Base-by-base conservation (phyloP, 2,797 vertebrate species). In the Borostomias antarcticus region DNA sequence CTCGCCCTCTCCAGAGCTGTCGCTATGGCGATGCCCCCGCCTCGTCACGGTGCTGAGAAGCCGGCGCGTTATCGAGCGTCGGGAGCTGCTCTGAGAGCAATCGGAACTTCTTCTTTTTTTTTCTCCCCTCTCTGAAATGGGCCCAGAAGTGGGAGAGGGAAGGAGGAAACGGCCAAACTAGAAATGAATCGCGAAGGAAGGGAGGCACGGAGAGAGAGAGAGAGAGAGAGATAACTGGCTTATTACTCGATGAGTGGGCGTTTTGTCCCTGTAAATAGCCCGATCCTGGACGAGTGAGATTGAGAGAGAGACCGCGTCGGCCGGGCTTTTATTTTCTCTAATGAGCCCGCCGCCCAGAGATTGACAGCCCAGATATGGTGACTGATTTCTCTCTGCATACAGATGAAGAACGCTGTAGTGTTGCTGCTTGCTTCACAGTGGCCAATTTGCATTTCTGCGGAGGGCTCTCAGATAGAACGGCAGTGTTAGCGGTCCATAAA, bases 1-100 rank as follows among this genome's bases (percentile, higher is more conserved):
- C 47, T 9, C 62, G 79, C 76, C 76, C 79, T 79, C 71, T 84
- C 60, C 63, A 63, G 73, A 74, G 76, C 54, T 83, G 89, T 90
- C 87, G 75, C 87, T 85, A 89, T 91, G 84, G 85, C 9, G 62
- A 90, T 84, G 82, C 75, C 71, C 64, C 81, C 47, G 5, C 80
- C 72, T 84, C 54, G 17, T 66, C 74, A 11, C 73, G 82, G 70
- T 80, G 70, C 75, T 69, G 73, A 68, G 67, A 78, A 70, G 76
- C 70, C 15, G 63, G 80, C 73, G 73, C 75, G 37, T 71, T 63
- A 77, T 67, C 68, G 80, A 85, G 79, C 23, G 30, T 64, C 73
- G 0, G 69, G 73, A 80, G 84, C 76, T 73, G 78, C 75, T 75
- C 72, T 75, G 72, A 52, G 37, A 84, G n/a, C n/a, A n/a, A n/a